Evolutionary conservation across 1,140 invertebrate species (phyloP), one percentile per base, ranked within the genome.

Genomic region (Drosophila suzukii): DNA sequence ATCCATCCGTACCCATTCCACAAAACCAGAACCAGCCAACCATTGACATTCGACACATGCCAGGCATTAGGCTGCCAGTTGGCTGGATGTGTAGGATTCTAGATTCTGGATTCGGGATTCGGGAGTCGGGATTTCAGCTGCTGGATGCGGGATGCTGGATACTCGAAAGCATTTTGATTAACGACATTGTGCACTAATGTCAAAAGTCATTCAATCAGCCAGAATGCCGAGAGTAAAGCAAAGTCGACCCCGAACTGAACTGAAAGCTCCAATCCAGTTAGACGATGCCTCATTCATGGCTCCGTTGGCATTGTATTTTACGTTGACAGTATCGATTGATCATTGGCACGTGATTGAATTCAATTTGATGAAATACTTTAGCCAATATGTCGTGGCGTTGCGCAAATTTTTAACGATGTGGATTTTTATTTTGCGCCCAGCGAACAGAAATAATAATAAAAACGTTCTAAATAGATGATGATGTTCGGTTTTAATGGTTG

Each of bases 341-440:
- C 84, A 89, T 88, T 88, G 84, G 84, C 83, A 88, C 83, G 84
- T 89, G 83, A 89, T 88, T 83, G 80, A 88, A 89, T 83, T 88
- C 84, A 88, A 89, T 88, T 84, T 88, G 84, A 88, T 89, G 84
- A 81, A 88, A 88, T 74, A 80, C 80, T 84, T 83, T 80, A 55
- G 67, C 53, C 83, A 88, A 86, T 86, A 72, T 86, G 83, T 88
- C 83, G 77, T 57, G 53, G 72, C 59, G 63, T 57, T 58, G 73
- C 56, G 65, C 65, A 71, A 77, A 71, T 82, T 77, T 82, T 78
- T 74, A 81, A 81, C 79, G 79, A 77, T 74, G 79, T 62, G 46
- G 65, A 62, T 67, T 53, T 67, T 58, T 46, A 3, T 53, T 41
- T 59, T 49, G 27, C 38, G 15, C 46, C 30, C 59, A 43, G 30